phyloP scores from a whole-genome alignment of 2,113 vertebrate genomes.

The Suricata suricatta region DNA sequence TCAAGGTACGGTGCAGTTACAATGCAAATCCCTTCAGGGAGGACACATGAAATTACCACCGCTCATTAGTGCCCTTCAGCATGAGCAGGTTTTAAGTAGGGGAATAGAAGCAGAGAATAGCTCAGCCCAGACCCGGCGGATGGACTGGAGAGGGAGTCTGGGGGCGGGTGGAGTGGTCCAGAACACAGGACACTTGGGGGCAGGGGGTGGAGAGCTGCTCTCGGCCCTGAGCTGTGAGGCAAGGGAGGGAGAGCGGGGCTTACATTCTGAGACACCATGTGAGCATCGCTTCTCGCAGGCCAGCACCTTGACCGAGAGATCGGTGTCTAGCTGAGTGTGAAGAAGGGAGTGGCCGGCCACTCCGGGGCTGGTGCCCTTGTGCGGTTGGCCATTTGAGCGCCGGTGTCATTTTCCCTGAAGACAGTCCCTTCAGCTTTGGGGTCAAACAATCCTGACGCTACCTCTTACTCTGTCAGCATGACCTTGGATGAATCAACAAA shows the following conservation, averaged over 20 bases:
- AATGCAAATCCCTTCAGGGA: neutral
- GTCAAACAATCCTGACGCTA: too few relatives aligned
- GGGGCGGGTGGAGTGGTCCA: neutral
- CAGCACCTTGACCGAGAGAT: neutral
- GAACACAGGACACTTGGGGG: neutral
- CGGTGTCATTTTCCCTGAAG: neutral
- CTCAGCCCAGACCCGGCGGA: neutral
- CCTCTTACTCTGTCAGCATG: neutral
- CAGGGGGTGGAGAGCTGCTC: neutral
- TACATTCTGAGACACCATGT: fast-evolving
- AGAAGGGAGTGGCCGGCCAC: fast-evolving
- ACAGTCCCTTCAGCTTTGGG: neutral
- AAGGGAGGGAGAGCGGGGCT: neutral
- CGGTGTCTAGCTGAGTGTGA: neutral
- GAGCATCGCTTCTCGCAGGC: neutral
- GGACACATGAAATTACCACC: neutral
- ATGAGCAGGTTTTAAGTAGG: neutral
- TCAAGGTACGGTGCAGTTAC: neutral
- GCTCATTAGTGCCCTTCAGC: fast-evolving
- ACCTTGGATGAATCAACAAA: neutral
- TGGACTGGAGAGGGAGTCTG: neutral
- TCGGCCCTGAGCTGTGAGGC: neutral
- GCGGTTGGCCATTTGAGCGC: too few relatives aligned
- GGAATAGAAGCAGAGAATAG: neutral
- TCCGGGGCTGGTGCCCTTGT: neutral